Conservation (phyloP, 2,888 invertebrate species). For the Rotaria sp. region DNA sequence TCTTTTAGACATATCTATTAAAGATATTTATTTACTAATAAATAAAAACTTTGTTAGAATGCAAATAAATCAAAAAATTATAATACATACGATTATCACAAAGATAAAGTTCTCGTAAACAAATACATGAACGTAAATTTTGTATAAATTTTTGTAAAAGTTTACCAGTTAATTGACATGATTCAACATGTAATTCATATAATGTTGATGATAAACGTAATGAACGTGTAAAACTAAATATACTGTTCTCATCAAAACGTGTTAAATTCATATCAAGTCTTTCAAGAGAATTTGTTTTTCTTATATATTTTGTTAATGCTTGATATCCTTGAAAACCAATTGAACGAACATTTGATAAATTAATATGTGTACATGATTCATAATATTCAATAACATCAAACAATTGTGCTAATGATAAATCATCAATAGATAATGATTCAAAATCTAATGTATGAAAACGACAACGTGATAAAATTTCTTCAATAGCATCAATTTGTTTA, state of each 20-base stretch:
- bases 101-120: constrained; percentile 70
- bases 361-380: constrained; percentile 70
- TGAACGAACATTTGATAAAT: constrained; percentile 69
- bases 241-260: constrained; percentile 33
- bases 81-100: constrained; percentile 70
- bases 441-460: constrained; percentile 68
- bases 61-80: not conserved
- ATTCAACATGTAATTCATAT: constrained; percentile 35
- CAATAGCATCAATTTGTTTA: constrained; percentile 60
- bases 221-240: constrained; percentile 32
- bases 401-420: constrained; percentile 66
- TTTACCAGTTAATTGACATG: constrained; percentile 32
- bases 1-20: not conserved
- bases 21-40: not conserved
- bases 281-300: constrained; percentile 61
- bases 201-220: constrained; percentile 34
- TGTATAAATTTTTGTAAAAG: constrained; percentile 49
- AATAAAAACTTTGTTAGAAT: not conserved
- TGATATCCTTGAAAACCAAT: constrained; percentile 76
- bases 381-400: constrained; percentile 89
- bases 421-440: constrained; percentile 65
- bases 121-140: constrained; percentile 70
- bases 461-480: constrained; percentile 71
- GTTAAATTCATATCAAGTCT: constrained; percentile 24
- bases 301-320: constrained; percentile 70